Conservation (phyloP, 35 echinoderm and acorn worm species). For the Ophioderma brevispina region DNA sequence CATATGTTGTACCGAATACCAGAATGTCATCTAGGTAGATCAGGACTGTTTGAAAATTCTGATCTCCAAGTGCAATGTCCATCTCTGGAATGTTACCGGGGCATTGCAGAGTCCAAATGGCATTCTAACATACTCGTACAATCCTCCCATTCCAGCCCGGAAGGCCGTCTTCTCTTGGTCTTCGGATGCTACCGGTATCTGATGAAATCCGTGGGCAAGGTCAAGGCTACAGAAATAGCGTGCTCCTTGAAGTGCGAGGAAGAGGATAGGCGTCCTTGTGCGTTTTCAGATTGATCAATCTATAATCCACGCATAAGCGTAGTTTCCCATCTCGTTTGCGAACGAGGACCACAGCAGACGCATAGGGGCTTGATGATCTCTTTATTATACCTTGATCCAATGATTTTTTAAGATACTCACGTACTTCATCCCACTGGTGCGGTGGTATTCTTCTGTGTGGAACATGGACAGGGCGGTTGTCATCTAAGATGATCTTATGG, state of each 20-base stretch:
- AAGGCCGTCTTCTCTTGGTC: slow-evolving; percentile 70
- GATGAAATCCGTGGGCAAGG: slow-evolving; percentile 50
- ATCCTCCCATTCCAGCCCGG: slow-evolving; percentile 34
- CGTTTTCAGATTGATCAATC: slow-evolving; percentile 55
- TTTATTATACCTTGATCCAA: slow-evolving; percentile 12
- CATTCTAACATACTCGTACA: slow-evolving; percentile 46
- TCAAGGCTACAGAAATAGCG: slow-evolving; percentile 67
- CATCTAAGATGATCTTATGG: slow-evolving; percentile 7
- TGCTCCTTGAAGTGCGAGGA: slow-evolving; percentile 51
- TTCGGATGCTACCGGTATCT: slow-evolving; percentile 35
- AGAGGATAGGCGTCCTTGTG: slow-evolving; percentile 63
- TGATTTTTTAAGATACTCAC: neutral
- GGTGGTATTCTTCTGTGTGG: slow-evolving; percentile 23
- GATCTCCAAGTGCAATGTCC: slow-evolving; percentile 58
- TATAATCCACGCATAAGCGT: slow-evolving; percentile 36
- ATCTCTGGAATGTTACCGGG: slow-evolving; percentile 71
- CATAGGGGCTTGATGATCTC: slow-evolving; percentile 26
- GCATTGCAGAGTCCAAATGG: slow-evolving; percentile 71
- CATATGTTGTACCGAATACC: slow-evolving; percentile 56
- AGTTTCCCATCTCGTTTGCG: slow-evolving; percentile 31
- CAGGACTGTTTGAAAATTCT: slow-evolving; percentile 52
- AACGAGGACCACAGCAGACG: slow-evolving; percentile 34
- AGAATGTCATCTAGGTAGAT: slow-evolving; percentile 81
- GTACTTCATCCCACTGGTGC: slow-evolving; percentile 4
- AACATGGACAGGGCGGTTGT: slow-evolving; percentile 22